These are phyloP conservation scores for Alviniconcha strummeri DNA, from an alignment of 2,888 invertebrate genomes.

Conservation along the genomic window DNA sequence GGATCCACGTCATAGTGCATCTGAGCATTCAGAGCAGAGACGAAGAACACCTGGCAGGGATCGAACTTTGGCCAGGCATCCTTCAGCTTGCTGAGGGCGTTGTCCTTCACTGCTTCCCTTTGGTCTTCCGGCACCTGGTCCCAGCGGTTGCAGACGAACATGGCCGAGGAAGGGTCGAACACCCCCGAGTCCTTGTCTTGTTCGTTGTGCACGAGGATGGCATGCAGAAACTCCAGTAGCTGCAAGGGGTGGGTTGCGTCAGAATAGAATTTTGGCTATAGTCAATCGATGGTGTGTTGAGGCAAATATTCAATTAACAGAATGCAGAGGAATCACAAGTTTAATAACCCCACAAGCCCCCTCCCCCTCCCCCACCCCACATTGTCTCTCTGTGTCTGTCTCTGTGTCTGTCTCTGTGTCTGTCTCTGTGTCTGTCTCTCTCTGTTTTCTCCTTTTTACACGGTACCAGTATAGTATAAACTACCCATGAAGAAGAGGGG, in stretches of 20 bases:
- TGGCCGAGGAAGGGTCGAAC: slow-evolving; percentile 58
- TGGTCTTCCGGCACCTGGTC: slow-evolving; percentile 56
- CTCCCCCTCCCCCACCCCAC: no score
- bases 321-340: no score
- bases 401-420: no score
- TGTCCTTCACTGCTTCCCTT: slow-evolving; percentile 50
- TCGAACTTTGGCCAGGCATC: slow-evolving; percentile 60
- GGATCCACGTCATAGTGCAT: slow-evolving; percentile 39
- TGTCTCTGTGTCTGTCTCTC: no score
- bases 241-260: slow-evolving; percentile 19
- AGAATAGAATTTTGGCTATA: no score
- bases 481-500: no score
- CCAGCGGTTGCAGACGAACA: slow-evolving; percentile 67
- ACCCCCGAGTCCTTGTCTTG: slow-evolving; percentile 2
- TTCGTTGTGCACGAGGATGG: slow-evolving; percentile 47
- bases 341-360: no score
- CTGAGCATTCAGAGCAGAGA: slow-evolving; percentile 52
- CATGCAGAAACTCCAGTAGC: slow-evolving; percentile 54
- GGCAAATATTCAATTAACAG: no score
- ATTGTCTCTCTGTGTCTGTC: no score
- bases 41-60: slow-evolving; percentile 52
- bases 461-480: no score
- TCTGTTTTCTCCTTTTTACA: no score
- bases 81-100: slow-evolving; percentile 52
- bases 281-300: no score